Evolutionary conservation across 2,113 vertebrate species (phyloP).

Genomic region (Rana temporaria): DNA sequence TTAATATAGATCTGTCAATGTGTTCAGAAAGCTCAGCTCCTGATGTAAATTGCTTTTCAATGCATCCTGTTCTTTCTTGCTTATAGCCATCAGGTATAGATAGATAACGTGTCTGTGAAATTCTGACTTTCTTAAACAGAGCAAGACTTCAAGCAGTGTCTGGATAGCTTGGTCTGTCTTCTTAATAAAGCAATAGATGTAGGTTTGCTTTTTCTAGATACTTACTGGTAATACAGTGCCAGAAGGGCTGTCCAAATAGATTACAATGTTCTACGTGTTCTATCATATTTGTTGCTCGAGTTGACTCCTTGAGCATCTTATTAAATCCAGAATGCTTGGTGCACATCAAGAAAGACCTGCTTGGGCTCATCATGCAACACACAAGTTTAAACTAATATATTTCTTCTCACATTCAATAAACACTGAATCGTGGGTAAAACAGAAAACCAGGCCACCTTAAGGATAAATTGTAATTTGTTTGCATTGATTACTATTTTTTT

Average conservation of each 20-base stretch:
- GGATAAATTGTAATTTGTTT: too few relatives aligned
- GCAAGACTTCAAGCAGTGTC: neutral
- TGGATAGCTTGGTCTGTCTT: neutral
- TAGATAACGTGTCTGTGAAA: slow-evolving; percentile 4
- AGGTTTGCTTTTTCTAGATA: neutral
- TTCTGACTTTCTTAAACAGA: slow-evolving; percentile 10
- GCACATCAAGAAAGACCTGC: too few relatives aligned
- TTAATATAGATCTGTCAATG: slow-evolving; percentile 43
- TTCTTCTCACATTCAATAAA: too few relatives aligned
- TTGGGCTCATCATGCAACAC: too few relatives aligned
- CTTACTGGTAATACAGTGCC: neutral
- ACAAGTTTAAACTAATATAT: too few relatives aligned
- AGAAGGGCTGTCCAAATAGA: neutral
- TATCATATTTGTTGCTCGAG: neutral
- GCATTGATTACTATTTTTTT: too few relatives aligned
- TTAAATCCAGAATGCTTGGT: too few relatives aligned
- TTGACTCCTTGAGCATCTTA: too few relatives aligned
- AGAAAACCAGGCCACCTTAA: too few relatives aligned
- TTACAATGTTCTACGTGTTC: neutral
- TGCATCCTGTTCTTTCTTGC: neutral
- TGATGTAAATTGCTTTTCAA: slow-evolving; percentile 37
- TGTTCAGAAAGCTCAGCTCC: slow-evolving; percentile 2
- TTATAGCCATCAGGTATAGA: slow-evolving; percentile 18
- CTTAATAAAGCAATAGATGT: neutral
- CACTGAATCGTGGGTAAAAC: too few relatives aligned